Evolutionary conservation across 2,888 invertebrate species (phyloP).

Genomic region (Shargacucullia verbasci): DNA sequence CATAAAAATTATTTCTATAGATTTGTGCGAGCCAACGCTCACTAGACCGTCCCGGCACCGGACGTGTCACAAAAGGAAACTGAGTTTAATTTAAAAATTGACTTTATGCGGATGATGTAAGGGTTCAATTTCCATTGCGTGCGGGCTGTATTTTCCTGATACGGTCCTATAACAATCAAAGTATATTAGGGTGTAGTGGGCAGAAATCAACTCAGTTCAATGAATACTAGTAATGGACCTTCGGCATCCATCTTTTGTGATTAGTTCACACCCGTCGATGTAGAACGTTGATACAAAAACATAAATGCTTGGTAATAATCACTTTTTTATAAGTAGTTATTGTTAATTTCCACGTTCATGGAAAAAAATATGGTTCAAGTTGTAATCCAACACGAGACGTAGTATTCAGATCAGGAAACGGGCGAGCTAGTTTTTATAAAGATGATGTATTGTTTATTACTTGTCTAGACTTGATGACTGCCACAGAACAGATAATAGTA

Average conservation of each 20-base stretch:
- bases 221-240: too few species aligned
- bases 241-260: background rate
- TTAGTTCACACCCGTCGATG: conserved; percentile 11
- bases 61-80: too few species aligned
- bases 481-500: background rate
- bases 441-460: conserved; percentile 15
- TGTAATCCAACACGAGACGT: conserved; percentile 5
- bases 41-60: too few species aligned
- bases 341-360: conserved; percentile 21
- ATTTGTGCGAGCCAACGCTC: too few species aligned
- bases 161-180: too few species aligned
- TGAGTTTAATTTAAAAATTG: too few species aligned
- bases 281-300: conserved; percentile 21
- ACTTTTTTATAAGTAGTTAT: conserved; percentile 28
- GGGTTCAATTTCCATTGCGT: too few species aligned
- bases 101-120: too few species aligned
- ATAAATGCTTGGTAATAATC: conserved; percentile 11
- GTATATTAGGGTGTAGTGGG: too few species aligned
- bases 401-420: conserved; percentile 30
- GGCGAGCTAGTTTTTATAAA: conserved; percentile 8
- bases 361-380: conserved; percentile 7
- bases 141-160: too few species aligned
- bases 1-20: too few species aligned
- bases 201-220: too few species aligned
- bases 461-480: conserved; percentile 19